Base-by-base conservation (phyloP, 2,113 vertebrate genomes). In the Plectropomus leopardus region DNA sequence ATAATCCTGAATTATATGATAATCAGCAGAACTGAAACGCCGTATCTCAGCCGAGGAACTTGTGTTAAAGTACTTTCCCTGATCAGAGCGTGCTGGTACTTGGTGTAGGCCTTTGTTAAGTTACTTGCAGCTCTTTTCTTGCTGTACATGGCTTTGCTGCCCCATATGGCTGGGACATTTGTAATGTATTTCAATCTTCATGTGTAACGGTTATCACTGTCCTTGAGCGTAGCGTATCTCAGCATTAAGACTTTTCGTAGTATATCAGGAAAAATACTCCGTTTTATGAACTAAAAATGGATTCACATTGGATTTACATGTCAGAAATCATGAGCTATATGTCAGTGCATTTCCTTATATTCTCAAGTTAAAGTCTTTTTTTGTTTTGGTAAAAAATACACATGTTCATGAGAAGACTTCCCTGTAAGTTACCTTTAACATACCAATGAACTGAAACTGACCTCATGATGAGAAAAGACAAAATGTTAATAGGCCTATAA, bases 1-100 rank as follows among this genome's bases (percentile, higher is more conserved):
- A 85, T 94, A 94, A 94, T 94, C 94, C 93, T 87, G 89, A 94
- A 91, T 93, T 92, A 90, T 90, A 86, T 88, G 89, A 45, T 94
- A 92, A 92, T 92, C 88, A 90, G 78, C 86, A 76, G 83, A 84
- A 92, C n/a, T 67, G 30, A 70, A 91, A 59, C 77, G 66, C 74
- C 72, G 44, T 83, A 88, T 92, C 86, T 89, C 47, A 54, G 75
- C 32, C 63, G 40, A 40, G 86, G 75, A 90, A 91, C 78, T 84
- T 87, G 78, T 88, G 74, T 89, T 78, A 61, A 88, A 87, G 91
- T 74, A 70, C 72, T 86, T 90, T 78, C 64, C 68, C 30, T 73
- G 76, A 91, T 89, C 61, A 67, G 83, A 87, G 84, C 82, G 77
- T 66, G 78, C 72, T 76, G 76, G 40, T 85, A 75, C 86, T 85